Base-by-base conservation (phyloP, 2,113 vertebrate species). In the Rhea americana region DNA sequence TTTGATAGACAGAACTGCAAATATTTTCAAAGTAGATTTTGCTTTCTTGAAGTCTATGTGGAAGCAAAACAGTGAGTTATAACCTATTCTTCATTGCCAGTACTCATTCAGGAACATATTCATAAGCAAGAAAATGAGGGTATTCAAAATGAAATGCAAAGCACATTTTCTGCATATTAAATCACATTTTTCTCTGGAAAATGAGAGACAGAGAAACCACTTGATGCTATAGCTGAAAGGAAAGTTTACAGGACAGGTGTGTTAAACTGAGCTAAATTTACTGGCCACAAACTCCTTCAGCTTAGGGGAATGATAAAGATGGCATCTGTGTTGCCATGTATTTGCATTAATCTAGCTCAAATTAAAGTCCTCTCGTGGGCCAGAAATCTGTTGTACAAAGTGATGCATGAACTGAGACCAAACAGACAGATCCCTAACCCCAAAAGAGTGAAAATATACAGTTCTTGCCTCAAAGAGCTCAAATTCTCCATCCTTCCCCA, bases 1-100 rank as follows among this genome's bases (percentile, higher is more conserved):
- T 86, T 61, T 84, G 48, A 87, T 87, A 87, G 63, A 45, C 50
- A 80, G 63, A 74, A 53, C 17, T 90, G n/a, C 13, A 94, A 50
- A 47, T 87, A 67, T 2, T 94, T 43, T 81, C 50, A 72, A 68
- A 79, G 45, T 63, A 47, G 28, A 30, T 67, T 85, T 78, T 77
- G 25, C 30, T 85, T 73, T 35, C 22, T 70, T 89, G 18, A 90
- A 81, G 13, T 65, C 73, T 45, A 24, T 4, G 3, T 4, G 25
- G 24, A 93, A 79, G n/a, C 8, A 78, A 90, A 93, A 66, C 21
- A 58, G 4, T 63, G 18, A 77, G 47, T 45, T 88, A 20, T 41
- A 21, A 77, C 41, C 30, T 56, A 30, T 67, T 71, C 75, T 86
- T 83, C 58, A 76, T 12, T 56, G 89, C 55, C 61, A 87, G 50